phyloP scores from a whole-genome alignment of 2,888 invertebrate species.

The Lycophotia porphyrea region DNA sequence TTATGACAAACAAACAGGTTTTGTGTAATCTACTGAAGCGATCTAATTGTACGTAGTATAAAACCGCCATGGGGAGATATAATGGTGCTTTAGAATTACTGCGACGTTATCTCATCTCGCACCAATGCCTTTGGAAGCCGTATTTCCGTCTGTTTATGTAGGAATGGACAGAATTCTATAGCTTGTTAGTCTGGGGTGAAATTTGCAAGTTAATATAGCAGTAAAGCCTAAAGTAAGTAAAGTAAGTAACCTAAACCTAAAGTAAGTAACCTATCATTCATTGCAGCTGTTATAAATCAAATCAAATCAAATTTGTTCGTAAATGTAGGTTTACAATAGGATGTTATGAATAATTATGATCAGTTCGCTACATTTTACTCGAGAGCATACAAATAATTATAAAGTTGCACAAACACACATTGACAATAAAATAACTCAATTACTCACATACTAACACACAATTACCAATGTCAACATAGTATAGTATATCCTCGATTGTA shows the following conservation, averaged over 20 bases:
- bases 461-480: too few relatives aligned
- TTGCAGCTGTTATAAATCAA: neutral
- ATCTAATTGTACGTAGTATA: constrained; percentile 39
- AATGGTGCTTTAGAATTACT: constrained; percentile 45
- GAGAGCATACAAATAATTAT: too few relatives aligned
- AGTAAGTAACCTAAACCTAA: too few relatives aligned
- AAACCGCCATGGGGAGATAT: constrained; percentile 30
- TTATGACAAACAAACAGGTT: constrained; percentile 37
- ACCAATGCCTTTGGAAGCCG: constrained; percentile 40
- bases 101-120: constrained; percentile 53
- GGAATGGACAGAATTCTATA: constrained; percentile 26
- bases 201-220: neutral
- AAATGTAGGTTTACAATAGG: too few relatives aligned
- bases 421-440: too few relatives aligned
- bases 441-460: too few relatives aligned
- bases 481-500: neutral
- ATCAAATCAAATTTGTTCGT: too few relatives aligned
- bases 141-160: constrained; percentile 11
- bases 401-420: too few relatives aligned
- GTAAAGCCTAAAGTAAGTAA: too few relatives aligned
- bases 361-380: too few relatives aligned
- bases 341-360: too few relatives aligned
- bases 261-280: neutral
- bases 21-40: constrained; percentile 14
- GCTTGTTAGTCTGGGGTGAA: constrained; percentile 11